These are phyloP conservation scores for Martes martes DNA, from an alignment of 2,113 vertebrate genomes.

Conservation along the genomic window DNA sequence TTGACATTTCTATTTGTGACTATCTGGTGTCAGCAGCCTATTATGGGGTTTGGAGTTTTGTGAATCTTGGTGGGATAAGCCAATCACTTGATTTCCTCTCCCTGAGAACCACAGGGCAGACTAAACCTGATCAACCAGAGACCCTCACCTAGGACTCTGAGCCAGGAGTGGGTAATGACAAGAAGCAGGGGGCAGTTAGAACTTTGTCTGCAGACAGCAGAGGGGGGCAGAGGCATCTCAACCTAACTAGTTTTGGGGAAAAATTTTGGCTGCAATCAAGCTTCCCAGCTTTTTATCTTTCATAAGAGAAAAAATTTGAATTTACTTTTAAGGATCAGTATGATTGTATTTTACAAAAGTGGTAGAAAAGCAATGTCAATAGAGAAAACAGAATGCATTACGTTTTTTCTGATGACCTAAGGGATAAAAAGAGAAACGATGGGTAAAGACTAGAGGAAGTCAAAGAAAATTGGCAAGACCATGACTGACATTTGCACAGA, in stretches of 20 bases:
- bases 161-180: background rate
- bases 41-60: background rate
- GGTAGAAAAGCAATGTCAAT: background rate
- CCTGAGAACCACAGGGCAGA: background rate
- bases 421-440: background rate
- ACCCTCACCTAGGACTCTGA: background rate
- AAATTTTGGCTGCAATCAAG: background rate
- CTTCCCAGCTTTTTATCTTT: background rate
- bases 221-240: fast-evolving
- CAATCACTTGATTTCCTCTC: background rate
- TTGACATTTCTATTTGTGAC: background rate
- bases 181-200: background rate
- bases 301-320: background rate
- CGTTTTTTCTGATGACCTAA: background rate
- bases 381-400: background rate
- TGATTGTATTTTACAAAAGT: background rate
- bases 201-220: background rate
- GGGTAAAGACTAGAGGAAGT: background rate
- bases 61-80: background rate
- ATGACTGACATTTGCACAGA: background rate
- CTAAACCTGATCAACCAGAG: background rate
- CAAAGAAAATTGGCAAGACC: background rate
- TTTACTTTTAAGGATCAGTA: background rate
- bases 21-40: background rate
- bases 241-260: background rate